A percentile compares a stretch with the other conserved stretches of the same genome.
phyloP scores from a whole-genome alignment of 2,797 vertebrate species.

The Bradypus variegatus region DNA sequence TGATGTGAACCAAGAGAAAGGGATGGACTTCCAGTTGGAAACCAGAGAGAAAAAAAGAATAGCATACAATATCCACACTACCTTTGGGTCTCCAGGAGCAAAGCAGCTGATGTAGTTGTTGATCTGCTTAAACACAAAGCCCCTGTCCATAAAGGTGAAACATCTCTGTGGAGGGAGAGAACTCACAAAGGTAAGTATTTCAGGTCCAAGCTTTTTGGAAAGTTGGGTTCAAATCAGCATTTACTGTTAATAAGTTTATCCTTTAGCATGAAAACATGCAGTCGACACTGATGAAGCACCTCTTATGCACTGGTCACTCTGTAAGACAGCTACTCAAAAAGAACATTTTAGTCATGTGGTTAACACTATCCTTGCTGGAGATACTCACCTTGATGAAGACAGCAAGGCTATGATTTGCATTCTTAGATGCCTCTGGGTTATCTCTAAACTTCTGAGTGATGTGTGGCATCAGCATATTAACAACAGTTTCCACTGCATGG shows the following conservation, averaged over 20 bases:
- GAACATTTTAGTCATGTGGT: not conserved
- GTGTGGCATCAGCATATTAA: constrained; percentile 97
- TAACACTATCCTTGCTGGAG: fast-evolving
- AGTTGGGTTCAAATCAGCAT: not conserved
- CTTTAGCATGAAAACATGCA: not conserved
- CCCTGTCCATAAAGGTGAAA: constrained; percentile 97
- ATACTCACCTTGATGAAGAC: constrained; percentile 92
- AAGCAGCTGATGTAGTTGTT: constrained; percentile 98
- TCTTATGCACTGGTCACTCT: not conserved
- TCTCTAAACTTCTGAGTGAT: constrained; percentile 98
- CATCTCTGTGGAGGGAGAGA: constrained; percentile 80
- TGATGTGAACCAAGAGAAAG: not conserved
- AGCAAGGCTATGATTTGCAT: constrained; percentile 96
- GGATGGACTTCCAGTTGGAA: not conserved
- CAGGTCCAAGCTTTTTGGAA: not conserved
- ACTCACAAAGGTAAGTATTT: not conserved
- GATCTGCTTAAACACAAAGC: constrained; percentile 97
- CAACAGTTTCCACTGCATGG: constrained; percentile 93
- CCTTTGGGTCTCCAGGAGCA: constrained; percentile 94
- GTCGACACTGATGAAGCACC: not conserved
- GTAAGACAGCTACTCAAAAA: not conserved
- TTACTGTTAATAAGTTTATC: not conserved
- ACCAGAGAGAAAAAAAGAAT: not conserved
- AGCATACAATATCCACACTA: constrained; percentile 54
- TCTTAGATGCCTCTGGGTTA: constrained; percentile 93